Conservation (phyloP, 2,888 invertebrate genomes). For the Acanthoscelides obtectus region DNA sequence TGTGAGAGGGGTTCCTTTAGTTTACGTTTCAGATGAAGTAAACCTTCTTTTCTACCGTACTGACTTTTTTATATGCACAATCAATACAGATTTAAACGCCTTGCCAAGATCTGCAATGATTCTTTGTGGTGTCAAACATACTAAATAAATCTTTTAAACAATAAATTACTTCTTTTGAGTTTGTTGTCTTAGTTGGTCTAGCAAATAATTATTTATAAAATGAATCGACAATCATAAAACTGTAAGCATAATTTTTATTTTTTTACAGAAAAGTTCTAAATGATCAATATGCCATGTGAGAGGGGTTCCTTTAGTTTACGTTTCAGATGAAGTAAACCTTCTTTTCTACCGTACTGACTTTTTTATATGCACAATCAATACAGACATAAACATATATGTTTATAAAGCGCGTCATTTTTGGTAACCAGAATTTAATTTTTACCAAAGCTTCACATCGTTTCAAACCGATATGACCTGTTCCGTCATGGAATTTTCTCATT, state of each 20-base stretch:
- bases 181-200: conserved; percentile 11
- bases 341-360: conserved; percentile 10
- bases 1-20: no score
- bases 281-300: conserved; percentile 21
- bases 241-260: conserved; percentile 7
- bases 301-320: conserved; percentile 13
- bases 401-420: conserved; percentile 13
- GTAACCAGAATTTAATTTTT: conserved; percentile 13
- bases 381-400: conserved; percentile 15
- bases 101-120: conserved; percentile 16
- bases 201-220: conserved; percentile 14
- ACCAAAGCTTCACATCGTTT: conserved; percentile 1
- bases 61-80: no score
- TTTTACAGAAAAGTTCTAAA: conserved; percentile 15
- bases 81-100: conserved; percentile 13
- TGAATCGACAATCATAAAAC: conserved; percentile 16
- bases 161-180: conserved; percentile 12
- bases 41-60: no score
- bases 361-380: conserved; percentile 11
- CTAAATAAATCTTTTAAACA: conserved; percentile 16
- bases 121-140: conserved; percentile 14
- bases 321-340: conserved; percentile 16
- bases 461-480: conserved; percentile 22
- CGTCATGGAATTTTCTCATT: conserved; percentile 34
- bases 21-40: no score